Base-by-base conservation (phyloP, 2,113 vertebrate genomes). In the Archocentrus centrarchus region DNA sequence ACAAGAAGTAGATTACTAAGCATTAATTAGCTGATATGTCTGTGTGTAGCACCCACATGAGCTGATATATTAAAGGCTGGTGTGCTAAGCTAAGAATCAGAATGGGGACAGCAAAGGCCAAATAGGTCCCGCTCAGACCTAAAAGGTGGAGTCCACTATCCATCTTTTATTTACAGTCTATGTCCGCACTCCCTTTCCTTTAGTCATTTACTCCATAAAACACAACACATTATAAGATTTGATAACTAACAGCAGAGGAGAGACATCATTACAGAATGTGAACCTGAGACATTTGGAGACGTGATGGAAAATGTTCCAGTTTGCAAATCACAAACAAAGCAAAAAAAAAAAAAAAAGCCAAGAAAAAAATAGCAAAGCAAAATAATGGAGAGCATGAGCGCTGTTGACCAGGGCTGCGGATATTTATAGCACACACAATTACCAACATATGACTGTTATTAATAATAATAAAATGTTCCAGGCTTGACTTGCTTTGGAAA, bases 361-460 rank as follows among this genome's bases (percentile, higher is more conserved):
- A 50, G 3, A 66, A 41, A 41, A 63, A 50, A 3, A 14, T 4
- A 44, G 11, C 11, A 44, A 50, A 50, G 14, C 14, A 50, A 47
- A 47, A 17, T 50, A 50, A 50, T 37, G 61, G 24, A 2, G 35
- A 63, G 11, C 32, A 62, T 37, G 1, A 62, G 37, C 5, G 6
- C 32, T 62, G 32, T 9, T 62, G 9, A 17, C 17, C 0, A 2
- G 59, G 59, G 41, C 41, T 44, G 41, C 41, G 13, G 41, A 11
- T 18, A 8, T 53, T 18, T 53, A 53, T 7, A 53, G 0, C 8
- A 0, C 27, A 5, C 27, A 32, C 59, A 10, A 7, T 4, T 6
- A 3, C 5, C 44, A 47, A 62, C 20, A 37, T 8, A 62, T 0
- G 59, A 61, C 30, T 62, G 18, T 37, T 63, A 1, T 7, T 37